Evolutionary conservation across 2,113 vertebrate species (phyloP).

Genomic region (Myotis yumanensis): DNA sequence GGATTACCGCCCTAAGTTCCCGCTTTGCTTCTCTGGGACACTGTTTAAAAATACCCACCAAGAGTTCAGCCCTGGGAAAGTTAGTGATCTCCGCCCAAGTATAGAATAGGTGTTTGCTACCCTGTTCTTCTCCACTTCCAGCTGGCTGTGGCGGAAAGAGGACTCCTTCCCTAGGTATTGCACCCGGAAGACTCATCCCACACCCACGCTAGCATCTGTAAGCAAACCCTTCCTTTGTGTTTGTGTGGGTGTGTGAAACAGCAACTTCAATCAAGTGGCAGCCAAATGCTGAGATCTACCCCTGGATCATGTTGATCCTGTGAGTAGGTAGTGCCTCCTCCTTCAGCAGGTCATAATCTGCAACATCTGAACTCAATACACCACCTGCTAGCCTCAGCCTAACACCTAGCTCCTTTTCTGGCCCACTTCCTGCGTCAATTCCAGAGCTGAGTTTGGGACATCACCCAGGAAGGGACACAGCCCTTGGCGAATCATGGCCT

Average conservation of each 20-base stretch:
- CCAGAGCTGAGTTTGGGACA: background rate
- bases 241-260: too few species aligned
- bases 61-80: background rate
- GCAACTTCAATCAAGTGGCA: too few species aligned
- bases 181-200: too few species aligned
- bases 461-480: rapidly evolving
- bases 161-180: too few species aligned
- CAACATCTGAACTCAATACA: background rate
- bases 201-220: too few species aligned
- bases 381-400: too few species aligned
- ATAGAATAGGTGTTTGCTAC: background rate
- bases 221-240: too few species aligned
- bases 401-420: background rate
- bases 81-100: background rate
- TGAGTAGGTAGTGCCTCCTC: background rate
- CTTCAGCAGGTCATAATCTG: background rate
- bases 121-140: background rate
- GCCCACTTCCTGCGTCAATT: background rate
- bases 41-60: too few species aligned
- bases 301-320: background rate
- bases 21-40: background rate
- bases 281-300: background rate
- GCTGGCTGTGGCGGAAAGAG: too few species aligned
- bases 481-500: too few species aligned
- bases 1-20: background rate